phyloP scores from a whole-genome alignment of 1,140 invertebrate genomes.

The Arion vulgaris region DNA sequence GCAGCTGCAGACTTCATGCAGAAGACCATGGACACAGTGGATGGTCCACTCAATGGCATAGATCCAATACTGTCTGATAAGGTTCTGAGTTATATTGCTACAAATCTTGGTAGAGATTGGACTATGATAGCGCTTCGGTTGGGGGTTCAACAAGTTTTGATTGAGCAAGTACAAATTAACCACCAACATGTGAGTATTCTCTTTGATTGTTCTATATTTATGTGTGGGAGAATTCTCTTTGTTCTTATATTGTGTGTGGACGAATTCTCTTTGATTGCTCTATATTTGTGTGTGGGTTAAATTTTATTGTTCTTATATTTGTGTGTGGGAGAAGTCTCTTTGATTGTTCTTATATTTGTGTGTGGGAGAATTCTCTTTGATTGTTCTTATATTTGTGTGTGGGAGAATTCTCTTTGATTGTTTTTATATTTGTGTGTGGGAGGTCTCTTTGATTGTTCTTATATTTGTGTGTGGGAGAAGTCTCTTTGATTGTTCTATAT shows the following conservation, averaged over 20 bases:
- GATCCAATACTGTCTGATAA: conserved; percentile 58
- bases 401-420: too few relatives aligned
- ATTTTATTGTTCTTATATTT: too few relatives aligned
- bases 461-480: too few relatives aligned
- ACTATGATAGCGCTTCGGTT: conserved; percentile 50
- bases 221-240: not conserved
- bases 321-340: too few relatives aligned
- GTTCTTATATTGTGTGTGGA: not conserved
- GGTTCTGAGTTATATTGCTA: conserved; percentile 55
- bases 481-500: too few relatives aligned
- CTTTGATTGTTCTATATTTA: not conserved
- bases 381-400: too few relatives aligned
- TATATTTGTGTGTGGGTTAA: not conserved
- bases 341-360: too few relatives aligned
- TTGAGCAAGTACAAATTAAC: conserved; percentile 62
- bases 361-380: too few relatives aligned
- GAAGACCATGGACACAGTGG: conserved; percentile 41
- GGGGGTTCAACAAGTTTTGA: conserved; percentile 53
- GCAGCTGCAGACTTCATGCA: conserved; percentile 52
- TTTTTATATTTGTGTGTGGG: too few relatives aligned
- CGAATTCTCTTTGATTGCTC: not conserved
- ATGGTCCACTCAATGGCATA: conserved; percentile 35
- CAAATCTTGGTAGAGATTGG: conserved; percentile 61
- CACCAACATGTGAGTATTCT: conserved; percentile 42
- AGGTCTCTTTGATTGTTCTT: too few relatives aligned